Evolutionary conservation across 2,888 invertebrate genomes (phyloP), one percentile per base, ranked within the genome.

Genomic region (Microctonus brassicae): DNA sequence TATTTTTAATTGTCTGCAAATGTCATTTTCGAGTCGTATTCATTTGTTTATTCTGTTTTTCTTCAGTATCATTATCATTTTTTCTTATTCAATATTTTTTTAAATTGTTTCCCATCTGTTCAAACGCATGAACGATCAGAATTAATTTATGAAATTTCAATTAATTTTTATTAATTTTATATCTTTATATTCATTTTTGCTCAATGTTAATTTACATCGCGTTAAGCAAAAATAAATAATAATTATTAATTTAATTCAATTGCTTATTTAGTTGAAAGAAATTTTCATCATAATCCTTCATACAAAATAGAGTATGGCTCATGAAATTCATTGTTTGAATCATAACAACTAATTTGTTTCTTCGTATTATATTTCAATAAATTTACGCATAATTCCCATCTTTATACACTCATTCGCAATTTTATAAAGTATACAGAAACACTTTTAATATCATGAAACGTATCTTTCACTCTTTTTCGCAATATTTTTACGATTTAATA

Each of bases 371-470:
- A 26, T 65, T 74, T 71, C 36, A 52, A 36, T 53, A 57, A 60
- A 26, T 61, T 47, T 47, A 65, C 66, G 66, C 63, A 63, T 60
- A 57, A 65, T 55, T 36, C n/a, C 17, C 58, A n/a, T 42, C 34
- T 53, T 70, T 57, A 62, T 66, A 65, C 66, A 69, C 67, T 34
- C 66, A 63, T 39, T 33, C 58, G 36, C 42, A 72, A 67, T 72
- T 70, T 70, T 63, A 70, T 63, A 72, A 72, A 72, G 70, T 74
- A 71, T 76, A 70, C 74, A 78, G 78, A 80, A 82, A 80, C 79
- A 75, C 75, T 17, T 78, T 76, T 83, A 81, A 83, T 83, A 83
- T 83, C 84, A 84, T 84, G 84, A 81, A 84, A 83, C 80, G 81
- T 81, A 79, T 77, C 77, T 70, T 64, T 68, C 70, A 57, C 69